Evolutionary conservation across 2,797 vertebrate genomes (phyloP), one percentile per base, ranked within the genome.

Genomic region (Diplodus puntazzo): DNA sequence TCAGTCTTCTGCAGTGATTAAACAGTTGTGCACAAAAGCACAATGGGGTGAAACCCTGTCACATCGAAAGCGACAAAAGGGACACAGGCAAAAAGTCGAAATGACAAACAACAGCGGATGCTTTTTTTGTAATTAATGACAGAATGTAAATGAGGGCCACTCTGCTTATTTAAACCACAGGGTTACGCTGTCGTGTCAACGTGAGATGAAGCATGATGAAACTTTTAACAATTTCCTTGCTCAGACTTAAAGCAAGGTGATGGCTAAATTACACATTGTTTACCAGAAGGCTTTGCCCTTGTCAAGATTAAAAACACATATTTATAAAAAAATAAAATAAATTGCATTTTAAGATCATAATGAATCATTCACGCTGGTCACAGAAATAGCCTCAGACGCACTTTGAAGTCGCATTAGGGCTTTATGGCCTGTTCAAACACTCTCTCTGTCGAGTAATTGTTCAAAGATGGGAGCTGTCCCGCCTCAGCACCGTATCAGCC

Each of bases 391-490:
- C 89, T 90, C 86, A 89, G 90, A 92, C 70, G 68, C 71, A 76
- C 91, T 92, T 94, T 94, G 89, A 91, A 92, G 87, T 59, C 83
- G 72, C 23, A 79, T 87, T 83, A 79, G 58, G 75, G 77, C 73
- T 75, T 81, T 82, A 59, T 81, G 81, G 72, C 59, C 81, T 72
- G 69, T 89, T 90, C 88, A 86, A 91, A 89, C 84, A 75, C 79
- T 82, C 73, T 69, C 74, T 90, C 84, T 70, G 76, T 88, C 80
- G 50, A 84, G 88, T 85, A 79, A 88, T 80, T 88, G 89, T 82
- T 90, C 88, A 92, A 88, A 94, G 90, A 92, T 66, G 77, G 86
- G 88, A 83, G 82, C 82, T 83, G 85, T 88, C 88, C 85, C 16
- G 76, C 88, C 87, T 68, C 85, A 76, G 81, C 73, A 34, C 77